Conservation (phyloP, 2,888 invertebrate species). For the Dryomyza anilis region DNA sequence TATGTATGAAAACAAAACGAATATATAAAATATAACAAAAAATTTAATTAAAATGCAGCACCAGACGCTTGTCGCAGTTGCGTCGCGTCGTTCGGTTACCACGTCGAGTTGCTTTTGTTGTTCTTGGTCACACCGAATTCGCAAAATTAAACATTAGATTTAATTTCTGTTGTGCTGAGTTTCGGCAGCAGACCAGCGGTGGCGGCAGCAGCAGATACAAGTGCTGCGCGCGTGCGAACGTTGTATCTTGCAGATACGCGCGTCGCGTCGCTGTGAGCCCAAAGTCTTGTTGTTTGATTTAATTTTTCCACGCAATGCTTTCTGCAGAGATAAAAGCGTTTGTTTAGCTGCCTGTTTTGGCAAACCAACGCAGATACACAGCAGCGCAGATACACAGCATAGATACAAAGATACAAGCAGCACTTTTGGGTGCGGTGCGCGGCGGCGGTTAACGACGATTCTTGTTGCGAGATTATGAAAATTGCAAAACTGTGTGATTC, state of each 20-base stretch:
- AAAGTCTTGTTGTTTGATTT: neutral
- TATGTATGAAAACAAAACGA: neutral
- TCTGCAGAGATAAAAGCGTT: neutral
- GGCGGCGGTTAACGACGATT: neutral
- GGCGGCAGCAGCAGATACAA: neutral
- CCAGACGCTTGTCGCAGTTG: constrained; percentile 23
- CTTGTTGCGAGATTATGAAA: neutral
- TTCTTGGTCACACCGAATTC: neutral
- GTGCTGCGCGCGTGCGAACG: neutral
- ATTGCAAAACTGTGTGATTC: neutral
- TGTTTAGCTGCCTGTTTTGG: neutral
- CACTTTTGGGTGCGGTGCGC: neutral
- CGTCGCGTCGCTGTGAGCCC: neutral
- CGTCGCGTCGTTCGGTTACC: neutral
- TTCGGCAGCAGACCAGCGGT: neutral
- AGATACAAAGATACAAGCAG: neutral
- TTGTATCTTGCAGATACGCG: constrained; percentile 24
- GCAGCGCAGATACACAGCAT: neutral
- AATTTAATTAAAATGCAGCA: constrained; percentile 47
- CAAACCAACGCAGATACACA: neutral
- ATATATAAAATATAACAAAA: neutral
- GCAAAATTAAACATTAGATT: constrained; percentile 24
- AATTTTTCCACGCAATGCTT: neutral
- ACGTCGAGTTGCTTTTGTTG: constrained; percentile 10
- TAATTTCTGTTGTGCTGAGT: constrained; percentile 3